A percentile compares a stretch with the other conserved stretches of the same genome.
Conservation (phyloP, 1,140 invertebrate genomes). For the Drosophila obscura region DNA sequence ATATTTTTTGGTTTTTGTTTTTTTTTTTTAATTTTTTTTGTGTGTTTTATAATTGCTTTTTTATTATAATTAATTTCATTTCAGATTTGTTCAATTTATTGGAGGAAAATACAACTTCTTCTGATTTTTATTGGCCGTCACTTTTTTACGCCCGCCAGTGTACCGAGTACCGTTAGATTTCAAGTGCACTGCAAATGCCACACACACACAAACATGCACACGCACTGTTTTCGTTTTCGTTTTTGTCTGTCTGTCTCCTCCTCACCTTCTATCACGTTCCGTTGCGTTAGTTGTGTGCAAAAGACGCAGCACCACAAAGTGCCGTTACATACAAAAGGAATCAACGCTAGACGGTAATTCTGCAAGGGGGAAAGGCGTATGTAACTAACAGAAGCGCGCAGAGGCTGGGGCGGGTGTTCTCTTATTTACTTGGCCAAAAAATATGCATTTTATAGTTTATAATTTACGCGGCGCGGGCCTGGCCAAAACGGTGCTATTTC, state of each 20-base stretch:
- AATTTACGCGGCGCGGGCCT: slow-evolving; percentile 3
- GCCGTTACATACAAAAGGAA: slow-evolving; percentile 53
- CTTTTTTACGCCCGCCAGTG: slow-evolving; percentile 43
- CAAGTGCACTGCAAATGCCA: slow-evolving; percentile 9
- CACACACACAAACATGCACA: slow-evolving; percentile 39
- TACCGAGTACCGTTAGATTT: slow-evolving; percentile 53
- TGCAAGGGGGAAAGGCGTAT: slow-evolving; percentile 13
- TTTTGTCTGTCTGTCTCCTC: neutral
- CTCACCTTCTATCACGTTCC: slow-evolving; percentile 2
- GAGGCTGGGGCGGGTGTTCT: no score
- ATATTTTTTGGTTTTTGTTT: slow-evolving; percentile 11
- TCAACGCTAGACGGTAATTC: slow-evolving; percentile 23
- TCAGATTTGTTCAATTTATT: slow-evolving; percentile 20
- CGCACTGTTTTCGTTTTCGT: slow-evolving; percentile 8
- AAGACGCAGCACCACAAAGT: slow-evolving; percentile 10
- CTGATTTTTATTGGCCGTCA: slow-evolving; percentile 8
- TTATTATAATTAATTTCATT: slow-evolving; percentile 36
- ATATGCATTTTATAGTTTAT: neutral
- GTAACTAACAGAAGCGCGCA: no score
- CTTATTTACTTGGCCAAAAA: slow-evolving; percentile 6
- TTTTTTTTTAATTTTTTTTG: slow-evolving; percentile 26
- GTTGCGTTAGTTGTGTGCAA: slow-evolving; percentile 24
- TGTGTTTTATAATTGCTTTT: slow-evolving; percentile 7
- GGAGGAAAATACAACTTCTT: neutral
- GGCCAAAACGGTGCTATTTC: slow-evolving; percentile 61